phyloP scores from a whole-genome alignment of 2,113 vertebrate species.

The Psammodynastes pulverulentus region DNA sequence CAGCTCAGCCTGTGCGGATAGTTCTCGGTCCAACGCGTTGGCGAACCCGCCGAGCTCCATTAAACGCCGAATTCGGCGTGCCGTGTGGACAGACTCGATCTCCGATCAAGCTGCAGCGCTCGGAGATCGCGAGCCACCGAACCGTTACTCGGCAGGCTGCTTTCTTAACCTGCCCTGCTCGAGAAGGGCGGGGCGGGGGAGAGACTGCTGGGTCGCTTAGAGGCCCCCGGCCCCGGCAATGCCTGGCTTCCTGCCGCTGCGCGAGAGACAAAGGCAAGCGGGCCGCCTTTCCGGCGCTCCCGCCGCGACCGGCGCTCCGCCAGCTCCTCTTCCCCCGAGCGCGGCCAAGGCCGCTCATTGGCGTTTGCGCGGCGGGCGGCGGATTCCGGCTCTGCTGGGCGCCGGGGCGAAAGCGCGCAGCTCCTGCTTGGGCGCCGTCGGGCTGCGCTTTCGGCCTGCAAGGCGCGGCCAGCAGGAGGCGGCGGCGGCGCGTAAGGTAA shows the following conservation, averaged over 20 bases:
- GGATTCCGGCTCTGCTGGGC: neutral
- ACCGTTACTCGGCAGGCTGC: neutral
- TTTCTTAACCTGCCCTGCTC: neutral
- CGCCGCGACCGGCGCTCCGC: neutral
- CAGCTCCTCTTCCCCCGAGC: neutral
- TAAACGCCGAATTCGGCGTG: neutral
- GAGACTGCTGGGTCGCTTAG: neutral
- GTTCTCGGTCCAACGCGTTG: neutral
- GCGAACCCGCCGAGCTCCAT: neutral
- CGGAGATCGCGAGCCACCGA: neutral
- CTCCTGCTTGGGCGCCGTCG: neutral
- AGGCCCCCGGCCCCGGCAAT: neutral
- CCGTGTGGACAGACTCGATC: too few species aligned
- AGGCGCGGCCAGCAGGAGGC: neutral
- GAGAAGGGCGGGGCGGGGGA: neutral
- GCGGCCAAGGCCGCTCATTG: neutral
- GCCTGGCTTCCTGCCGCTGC: neutral
- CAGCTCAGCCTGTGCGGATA: neutral
- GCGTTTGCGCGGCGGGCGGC: neutral
- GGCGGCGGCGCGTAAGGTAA: neutral
- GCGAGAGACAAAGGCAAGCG: neutral
- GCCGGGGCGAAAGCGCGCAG: neutral
- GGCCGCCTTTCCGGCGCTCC: neutral
- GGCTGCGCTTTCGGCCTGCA: neutral
- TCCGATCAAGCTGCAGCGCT: too few species aligned